These are phyloP conservation scores for Lissocephala sabroskyi DNA, from an alignment of 2,888 invertebrate genomes.

Conservation along the genomic window DNA sequence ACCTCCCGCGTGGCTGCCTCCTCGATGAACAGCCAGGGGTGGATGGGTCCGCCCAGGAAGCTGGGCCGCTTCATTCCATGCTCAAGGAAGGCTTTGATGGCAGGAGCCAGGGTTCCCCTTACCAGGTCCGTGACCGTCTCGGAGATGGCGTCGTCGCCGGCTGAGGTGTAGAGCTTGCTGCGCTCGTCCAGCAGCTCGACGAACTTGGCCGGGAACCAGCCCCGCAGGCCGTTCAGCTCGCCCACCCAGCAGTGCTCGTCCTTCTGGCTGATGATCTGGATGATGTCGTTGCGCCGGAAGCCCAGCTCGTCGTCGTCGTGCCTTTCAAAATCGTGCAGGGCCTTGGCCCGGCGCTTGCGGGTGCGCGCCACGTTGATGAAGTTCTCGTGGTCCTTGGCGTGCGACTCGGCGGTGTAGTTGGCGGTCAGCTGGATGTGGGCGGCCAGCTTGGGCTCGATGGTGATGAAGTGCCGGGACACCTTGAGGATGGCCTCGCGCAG, in stretches of 20 bases:
- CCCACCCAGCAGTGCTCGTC: slow-evolving; percentile 99
- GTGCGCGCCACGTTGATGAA: slow-evolving; percentile 94
- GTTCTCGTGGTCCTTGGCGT: slow-evolving; percentile 93
- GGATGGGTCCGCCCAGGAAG: slow-evolving; percentile 93
- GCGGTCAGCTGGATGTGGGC: slow-evolving; percentile 87
- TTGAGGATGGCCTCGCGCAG: slow-evolving; percentile 95
- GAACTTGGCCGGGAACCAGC: slow-evolving; percentile 98
- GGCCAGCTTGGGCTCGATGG: slow-evolving; percentile 88
- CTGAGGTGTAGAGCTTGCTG: slow-evolving; percentile 90
- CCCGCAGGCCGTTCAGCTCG: slow-evolving; percentile 93
- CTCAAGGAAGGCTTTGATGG: slow-evolving; percentile 92
- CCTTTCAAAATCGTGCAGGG: slow-evolving; percentile 96
- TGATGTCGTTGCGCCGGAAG: slow-evolving; percentile 98
- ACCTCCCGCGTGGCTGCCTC: slow-evolving; percentile 97
- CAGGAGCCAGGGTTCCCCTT: slow-evolving; percentile 92
- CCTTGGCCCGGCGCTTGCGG: slow-evolving; percentile 92
- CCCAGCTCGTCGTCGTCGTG: slow-evolving; percentile 99
- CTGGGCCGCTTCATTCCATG: slow-evolving; percentile 95
- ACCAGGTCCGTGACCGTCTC: slow-evolving; percentile 98
- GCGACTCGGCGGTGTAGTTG: slow-evolving; percentile 96
- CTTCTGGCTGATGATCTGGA: slow-evolving; percentile 96
- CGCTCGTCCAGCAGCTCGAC: slow-evolving; percentile 96
- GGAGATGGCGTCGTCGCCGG: slow-evolving; percentile 97
- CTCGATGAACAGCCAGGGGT: slow-evolving; percentile 99
- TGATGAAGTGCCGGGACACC: slow-evolving; percentile 94